Evolutionary conservation across 2,888 invertebrate species (phyloP).

Genomic region (Xylota segnis): DNA sequence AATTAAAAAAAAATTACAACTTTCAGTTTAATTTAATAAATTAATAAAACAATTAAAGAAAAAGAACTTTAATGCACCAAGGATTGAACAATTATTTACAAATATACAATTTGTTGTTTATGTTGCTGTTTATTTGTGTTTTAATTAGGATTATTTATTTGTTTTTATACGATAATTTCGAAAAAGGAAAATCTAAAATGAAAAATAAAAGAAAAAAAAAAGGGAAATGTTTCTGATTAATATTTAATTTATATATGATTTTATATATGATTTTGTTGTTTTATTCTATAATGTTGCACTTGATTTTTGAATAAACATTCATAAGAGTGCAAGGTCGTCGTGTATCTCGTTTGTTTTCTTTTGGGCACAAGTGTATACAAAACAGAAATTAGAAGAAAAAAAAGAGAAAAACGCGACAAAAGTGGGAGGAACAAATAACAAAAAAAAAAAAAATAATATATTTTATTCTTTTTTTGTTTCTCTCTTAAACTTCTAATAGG

Average conservation of each 20-base stretch:
- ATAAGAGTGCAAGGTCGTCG: constrained; percentile 29
- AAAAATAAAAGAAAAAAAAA: constrained; percentile 49
- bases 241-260: not conserved
- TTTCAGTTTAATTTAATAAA: constrained; percentile 61
- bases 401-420: constrained; percentile 50
- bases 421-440: constrained; percentile 71
- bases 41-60: constrained; percentile 37
- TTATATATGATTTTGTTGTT: constrained; percentile 22
- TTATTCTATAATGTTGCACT: constrained; percentile 40
- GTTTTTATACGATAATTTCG: constrained; percentile 65
- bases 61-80: constrained; percentile 61
- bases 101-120: constrained; percentile 57
- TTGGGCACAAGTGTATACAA: constrained; percentile 55
- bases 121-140: constrained; percentile 49
- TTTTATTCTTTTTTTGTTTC: constrained; percentile 39
- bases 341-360: constrained; percentile 45
- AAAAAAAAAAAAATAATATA: constrained; percentile 45
- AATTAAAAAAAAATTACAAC: constrained; percentile 35
- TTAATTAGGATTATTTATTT: constrained; percentile 7
- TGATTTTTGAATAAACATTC: constrained; percentile 35
- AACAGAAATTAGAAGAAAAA: constrained; percentile 35
- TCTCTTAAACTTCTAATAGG: constrained; percentile 51
- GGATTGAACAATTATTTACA: constrained; percentile 65
- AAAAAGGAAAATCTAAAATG: constrained; percentile 75
- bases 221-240: constrained; percentile 22